A percentile compares a stretch with the other conserved stretches of the same genome.
Conservation (phyloP, 2,888 invertebrate genomes). For the Dryocosmus kuriphilus region DNA sequence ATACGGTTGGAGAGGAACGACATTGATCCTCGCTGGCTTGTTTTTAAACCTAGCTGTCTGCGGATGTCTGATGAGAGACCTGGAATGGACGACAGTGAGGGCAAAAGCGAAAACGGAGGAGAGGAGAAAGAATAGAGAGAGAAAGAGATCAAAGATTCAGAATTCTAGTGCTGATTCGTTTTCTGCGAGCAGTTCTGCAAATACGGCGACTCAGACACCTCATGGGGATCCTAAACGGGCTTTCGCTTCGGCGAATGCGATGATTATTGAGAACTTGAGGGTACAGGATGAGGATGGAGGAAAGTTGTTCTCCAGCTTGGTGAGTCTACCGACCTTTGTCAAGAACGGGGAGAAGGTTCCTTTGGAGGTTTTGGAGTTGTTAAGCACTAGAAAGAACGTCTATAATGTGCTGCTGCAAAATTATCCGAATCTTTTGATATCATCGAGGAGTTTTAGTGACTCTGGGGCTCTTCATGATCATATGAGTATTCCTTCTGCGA, state of each 20-base stretch:
- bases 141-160: conserved; percentile 80
- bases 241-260: conserved; percentile 73
- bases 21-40: conserved; percentile 88
- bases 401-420: conserved; percentile 86
- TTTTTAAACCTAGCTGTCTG: conserved; percentile 91
- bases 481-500: conserved; percentile 64
- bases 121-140: conserved; percentile 81
- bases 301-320: conserved; percentile 87
- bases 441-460: conserved; percentile 87
- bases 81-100: conserved; percentile 83
- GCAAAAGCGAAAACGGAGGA: conserved; percentile 83
- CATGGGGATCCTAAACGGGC: conserved; percentile 68
- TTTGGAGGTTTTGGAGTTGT: conserved; percentile 86
- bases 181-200: conserved; percentile 83
- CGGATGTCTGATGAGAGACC: conserved; percentile 89
- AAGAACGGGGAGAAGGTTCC: conserved; percentile 88
- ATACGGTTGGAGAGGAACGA: conserved; percentile 91
- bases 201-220: conserved; percentile 80
- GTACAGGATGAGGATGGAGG: conserved; percentile 71
- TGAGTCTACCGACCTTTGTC: conserved; percentile 91
- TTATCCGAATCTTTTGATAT: conserved; percentile 86
- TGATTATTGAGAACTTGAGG: conserved; percentile 64
- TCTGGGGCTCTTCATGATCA: conserved; percentile 79
- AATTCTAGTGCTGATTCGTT: conserved; percentile 83
- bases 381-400: conserved; percentile 84